phyloP scores from a whole-genome alignment of 1,140 invertebrate species.

The Lithobius niger region DNA sequence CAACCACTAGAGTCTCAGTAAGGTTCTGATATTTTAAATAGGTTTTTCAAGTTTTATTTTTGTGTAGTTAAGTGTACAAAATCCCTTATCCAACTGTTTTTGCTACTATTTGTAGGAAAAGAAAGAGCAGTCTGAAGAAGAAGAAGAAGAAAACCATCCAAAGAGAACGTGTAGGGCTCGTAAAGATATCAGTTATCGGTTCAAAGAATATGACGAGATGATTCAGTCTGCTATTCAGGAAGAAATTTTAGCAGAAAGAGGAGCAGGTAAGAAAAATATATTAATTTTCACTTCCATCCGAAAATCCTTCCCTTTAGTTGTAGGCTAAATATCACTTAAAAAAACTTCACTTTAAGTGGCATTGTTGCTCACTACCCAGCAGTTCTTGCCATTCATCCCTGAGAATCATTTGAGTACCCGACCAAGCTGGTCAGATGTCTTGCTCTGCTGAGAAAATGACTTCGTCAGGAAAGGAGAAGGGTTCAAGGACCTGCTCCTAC shows the following conservation, averaged over 20 bases:
- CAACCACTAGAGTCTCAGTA: too few species aligned
- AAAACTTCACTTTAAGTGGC: conserved; percentile 13
- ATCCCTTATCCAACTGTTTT: background rate
- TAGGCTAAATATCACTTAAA: background rate
- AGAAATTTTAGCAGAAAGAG: conserved; percentile 54
- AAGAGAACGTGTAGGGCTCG: conserved; percentile 67
- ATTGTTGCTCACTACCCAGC: too few species aligned
- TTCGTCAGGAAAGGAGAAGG: too few species aligned
- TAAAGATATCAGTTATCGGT: conserved; percentile 57
- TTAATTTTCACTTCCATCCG: background rate
- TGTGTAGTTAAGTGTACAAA: background rate
- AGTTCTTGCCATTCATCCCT: too few species aligned
- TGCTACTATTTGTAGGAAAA: conserved; percentile 11
- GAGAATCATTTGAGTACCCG: too few species aligned
- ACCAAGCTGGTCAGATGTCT: too few species aligned
- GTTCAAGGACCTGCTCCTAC: too few species aligned
- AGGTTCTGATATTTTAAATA: too few species aligned
- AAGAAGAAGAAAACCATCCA: conserved; percentile 41
- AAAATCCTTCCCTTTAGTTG: too few species aligned
- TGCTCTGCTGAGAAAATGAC: too few species aligned
- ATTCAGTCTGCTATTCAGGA: conserved; percentile 77
- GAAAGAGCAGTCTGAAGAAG: conserved; percentile 26
- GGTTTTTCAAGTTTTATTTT: background rate
- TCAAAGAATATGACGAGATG: conserved; percentile 86
- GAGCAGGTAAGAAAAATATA: conserved; percentile 44